phyloP scores from a whole-genome alignment of 1,140 invertebrate species.

The Drosophila murphyi region DNA sequence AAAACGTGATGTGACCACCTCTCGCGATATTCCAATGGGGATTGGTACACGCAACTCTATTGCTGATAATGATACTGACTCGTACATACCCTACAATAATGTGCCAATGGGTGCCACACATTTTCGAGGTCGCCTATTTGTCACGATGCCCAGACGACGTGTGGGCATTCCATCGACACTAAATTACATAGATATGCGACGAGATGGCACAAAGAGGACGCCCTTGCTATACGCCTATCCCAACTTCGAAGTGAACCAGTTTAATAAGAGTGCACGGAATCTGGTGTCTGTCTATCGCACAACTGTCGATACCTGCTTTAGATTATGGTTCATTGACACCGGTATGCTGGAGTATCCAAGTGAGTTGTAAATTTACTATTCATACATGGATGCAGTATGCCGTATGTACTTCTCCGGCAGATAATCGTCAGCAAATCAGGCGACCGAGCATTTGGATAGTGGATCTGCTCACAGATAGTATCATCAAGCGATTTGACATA shows the following conservation, averaged over 20 bases:
- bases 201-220: conserved; percentile 83
- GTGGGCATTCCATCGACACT: conserved; percentile 89
- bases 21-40: conserved; percentile 41
- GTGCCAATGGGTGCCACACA: conserved; percentile 89
- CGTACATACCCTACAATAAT: conserved; percentile 87
- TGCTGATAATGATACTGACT: background rate
- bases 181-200: conserved; percentile 87
- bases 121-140: conserved; percentile 88
- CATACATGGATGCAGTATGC: no score
- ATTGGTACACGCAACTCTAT: conserved; percentile 30
- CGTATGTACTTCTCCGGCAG: conserved; percentile 66
- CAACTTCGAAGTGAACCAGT: conserved; percentile 86
- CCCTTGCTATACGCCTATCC: conserved; percentile 89
- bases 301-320: conserved; percentile 88
- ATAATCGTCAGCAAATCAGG: conserved; percentile 86
- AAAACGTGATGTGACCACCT: conserved; percentile 60
- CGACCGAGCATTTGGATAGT: conserved; percentile 88
- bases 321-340: conserved; percentile 91
- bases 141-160: conserved; percentile 89
- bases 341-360: conserved; percentile 85
- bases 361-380: conserved; percentile 21
- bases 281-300: conserved; percentile 89
- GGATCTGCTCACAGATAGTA: conserved; percentile 87
- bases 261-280: conserved; percentile 79
- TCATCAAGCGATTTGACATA: conserved; percentile 71